Base-by-base conservation (phyloP, 2,797 vertebrate species). In the Heliangelus exortis region DNA sequence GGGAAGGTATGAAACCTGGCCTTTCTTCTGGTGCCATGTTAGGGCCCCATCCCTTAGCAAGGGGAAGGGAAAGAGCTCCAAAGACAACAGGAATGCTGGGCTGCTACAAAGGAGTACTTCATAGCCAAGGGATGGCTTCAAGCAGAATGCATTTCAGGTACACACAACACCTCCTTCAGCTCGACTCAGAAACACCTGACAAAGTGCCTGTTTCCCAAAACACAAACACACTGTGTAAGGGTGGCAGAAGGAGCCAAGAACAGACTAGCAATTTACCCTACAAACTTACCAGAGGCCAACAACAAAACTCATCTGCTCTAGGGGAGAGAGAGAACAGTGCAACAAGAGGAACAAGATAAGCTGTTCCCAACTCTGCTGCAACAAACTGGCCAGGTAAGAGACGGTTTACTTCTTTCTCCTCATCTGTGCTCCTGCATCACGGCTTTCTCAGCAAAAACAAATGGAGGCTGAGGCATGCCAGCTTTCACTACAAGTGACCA, bases 341-440 rank as follows among this genome's bases (percentile, higher is more conserved):
- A 81, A 89, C 95, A 93, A 93, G 71, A 95, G 90, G 88, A 79
- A 84, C 79, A 76, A 95, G 34, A 80, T 65, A 95, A 65, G 90
- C 69, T 61, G 89, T 91, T 92, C 84, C 87, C 88, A 92, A 79
- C 66, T 68, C 53, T 47, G 31, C 72, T 90, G 72, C 81, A 65
- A 86, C 63, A 76, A 86, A 92, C 63, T 58, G 51, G 73, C 88
- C 84, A 75, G 92, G 69, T 7, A 6, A 89, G 67, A 91, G 82
- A 77, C 65, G 61, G 75, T 80, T 89, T 81, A 90, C 75, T 92
- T 59, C 80, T 73, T 83, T 78, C 71, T 74, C 73, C 84, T 71
- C 79, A 81, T 36, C 73, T 84, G 14, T 36, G 50, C 90, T 92
- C 79, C 82, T 58, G 31, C 78, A 87, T 77, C 65, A 90, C 76